Evolutionary conservation across 1,140 invertebrate genomes (phyloP).

Genomic region (Drosophila eugracilis): DNA sequence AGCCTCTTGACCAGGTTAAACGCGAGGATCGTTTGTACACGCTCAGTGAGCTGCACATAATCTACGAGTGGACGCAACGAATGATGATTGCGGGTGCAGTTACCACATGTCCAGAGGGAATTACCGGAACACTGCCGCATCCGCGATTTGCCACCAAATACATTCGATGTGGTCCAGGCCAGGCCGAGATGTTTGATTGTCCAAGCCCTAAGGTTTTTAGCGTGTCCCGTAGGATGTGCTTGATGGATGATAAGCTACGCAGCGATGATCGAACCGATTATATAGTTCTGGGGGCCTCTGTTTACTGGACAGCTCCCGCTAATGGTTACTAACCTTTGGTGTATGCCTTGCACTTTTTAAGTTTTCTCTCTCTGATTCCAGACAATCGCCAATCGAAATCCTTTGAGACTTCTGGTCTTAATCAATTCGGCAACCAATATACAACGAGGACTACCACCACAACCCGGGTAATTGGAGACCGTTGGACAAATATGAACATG

Average conservation of each 20-base stretch:
- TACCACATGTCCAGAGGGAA: conserved; percentile 85
- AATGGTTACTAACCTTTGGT: conserved; percentile 64
- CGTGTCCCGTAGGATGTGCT: conserved; percentile 56
- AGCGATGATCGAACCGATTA: conserved; percentile 59
- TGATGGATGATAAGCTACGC: conserved; percentile 30
- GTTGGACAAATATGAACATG: conserved; percentile 76
- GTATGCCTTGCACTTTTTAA: conserved; percentile 4
- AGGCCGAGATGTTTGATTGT: conserved; percentile 46
- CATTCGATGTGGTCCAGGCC: conserved; percentile 86
- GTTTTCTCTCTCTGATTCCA: conserved; percentile 31
- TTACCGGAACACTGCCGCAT: conserved; percentile 87
- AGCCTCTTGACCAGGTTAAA: conserved; percentile 35
- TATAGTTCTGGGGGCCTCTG: conserved; percentile 3
- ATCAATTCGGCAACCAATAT: conserved; percentile 33
- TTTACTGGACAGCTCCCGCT: conserved; percentile 46
- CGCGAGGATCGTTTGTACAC: conserved; percentile 49
- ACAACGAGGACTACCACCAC: conserved; percentile 37
- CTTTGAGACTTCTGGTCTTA: conserved; percentile 8
- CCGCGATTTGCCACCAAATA: conserved; percentile 87
- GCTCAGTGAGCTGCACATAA: conserved; percentile 29
- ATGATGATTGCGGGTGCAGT: conserved; percentile 5
- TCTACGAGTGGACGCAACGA: conserved; percentile 58
- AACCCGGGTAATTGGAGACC: conserved; percentile 47
- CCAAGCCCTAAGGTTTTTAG: conserved; percentile 58
- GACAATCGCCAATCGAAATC: conserved; percentile 57